Percentiles rank a stretch among this genome's conserved stretches.
These are phyloP conservation scores for Camarhynchus parvulus DNA, from an alignment of 2,113 vertebrate species.

Conservation along the genomic window DNA sequence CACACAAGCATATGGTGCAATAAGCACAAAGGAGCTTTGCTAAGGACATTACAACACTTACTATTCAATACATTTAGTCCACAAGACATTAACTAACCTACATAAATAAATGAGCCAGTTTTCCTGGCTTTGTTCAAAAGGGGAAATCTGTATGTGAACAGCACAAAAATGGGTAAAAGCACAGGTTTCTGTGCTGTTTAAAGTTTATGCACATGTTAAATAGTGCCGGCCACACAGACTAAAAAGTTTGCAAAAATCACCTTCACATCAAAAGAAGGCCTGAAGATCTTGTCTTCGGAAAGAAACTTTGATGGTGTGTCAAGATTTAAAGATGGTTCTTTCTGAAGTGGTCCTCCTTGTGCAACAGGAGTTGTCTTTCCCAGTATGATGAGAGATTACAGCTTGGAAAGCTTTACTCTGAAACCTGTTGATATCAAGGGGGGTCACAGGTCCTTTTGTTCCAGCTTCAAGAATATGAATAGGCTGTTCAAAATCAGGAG, in stretches of 20 bases:
- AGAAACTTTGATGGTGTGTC: constrained; percentile 96
- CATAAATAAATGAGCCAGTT: neutral
- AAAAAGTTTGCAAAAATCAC: constrained; percentile 64
- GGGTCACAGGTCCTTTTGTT: constrained; percentile 81
- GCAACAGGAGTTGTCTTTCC: constrained; percentile 35
- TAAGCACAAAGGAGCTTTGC: neutral
- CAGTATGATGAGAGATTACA: constrained; percentile 77
- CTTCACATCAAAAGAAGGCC: constrained; percentile 92
- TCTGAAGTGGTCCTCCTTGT: constrained; percentile 61
- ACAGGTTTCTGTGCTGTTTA: neutral
- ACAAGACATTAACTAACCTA: neutral
- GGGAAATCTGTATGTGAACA: neutral
- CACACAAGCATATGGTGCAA: neutral
- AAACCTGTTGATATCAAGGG: constrained; percentile 88
- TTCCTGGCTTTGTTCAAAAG: neutral
- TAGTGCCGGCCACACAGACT: neutral
- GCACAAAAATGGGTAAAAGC: neutral
- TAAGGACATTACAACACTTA: neutral
- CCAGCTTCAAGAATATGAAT: constrained; percentile 43
- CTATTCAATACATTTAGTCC: neutral
- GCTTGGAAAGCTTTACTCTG: constrained; percentile 89
- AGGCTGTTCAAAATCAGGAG: constrained; percentile 38
- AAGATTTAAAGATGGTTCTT: constrained; percentile 83
- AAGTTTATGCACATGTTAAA: neutral
- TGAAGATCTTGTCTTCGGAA: constrained; percentile 90